A percentile compares a stretch with the other conserved stretches of the same genome.
Evolutionary conservation across 2,797 vertebrate genomes (phyloP).

Genomic region (Anguilla anguilla): DNA sequence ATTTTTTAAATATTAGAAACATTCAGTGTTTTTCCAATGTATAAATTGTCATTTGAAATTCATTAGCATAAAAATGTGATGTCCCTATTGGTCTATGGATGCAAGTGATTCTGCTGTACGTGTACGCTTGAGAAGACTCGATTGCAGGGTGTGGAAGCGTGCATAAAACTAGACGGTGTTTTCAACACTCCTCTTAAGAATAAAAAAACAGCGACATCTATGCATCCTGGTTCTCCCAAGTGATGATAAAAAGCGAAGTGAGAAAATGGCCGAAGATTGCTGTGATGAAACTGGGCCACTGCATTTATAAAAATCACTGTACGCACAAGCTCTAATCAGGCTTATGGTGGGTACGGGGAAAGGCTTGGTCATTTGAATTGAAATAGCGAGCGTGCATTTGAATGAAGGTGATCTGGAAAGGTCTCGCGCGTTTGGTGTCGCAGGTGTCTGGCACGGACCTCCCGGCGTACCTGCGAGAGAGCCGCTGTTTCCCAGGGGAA

Average conservation of each 20-base stretch:
- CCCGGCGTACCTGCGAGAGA: not conserved
- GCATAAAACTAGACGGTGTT: not conserved
- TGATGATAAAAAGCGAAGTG: not conserved
- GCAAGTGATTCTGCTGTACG: not conserved
- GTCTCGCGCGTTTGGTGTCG: not conserved
- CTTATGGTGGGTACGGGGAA: not conserved
- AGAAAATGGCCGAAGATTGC: not conserved
- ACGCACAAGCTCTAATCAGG: not conserved
- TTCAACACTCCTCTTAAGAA: not conserved
- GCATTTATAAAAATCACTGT: not conserved
- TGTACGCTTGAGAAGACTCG: not conserved
- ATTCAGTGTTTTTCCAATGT: no score
- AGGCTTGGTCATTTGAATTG: not conserved
- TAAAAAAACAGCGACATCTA: not conserved
- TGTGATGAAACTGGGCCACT: not conserved
- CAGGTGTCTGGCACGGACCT: not conserved
- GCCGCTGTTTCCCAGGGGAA: not conserved
- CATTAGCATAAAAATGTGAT: not conserved
- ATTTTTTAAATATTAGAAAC: no score
- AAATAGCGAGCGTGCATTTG: not conserved
- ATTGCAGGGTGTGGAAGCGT: not conserved
- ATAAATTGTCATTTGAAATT: no score
- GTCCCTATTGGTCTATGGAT: not conserved
- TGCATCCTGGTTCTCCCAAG: not conserved
- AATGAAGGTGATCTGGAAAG: not conserved